Percentiles rank a stretch among this genome's conserved stretches.
Evolutionary conservation across 2,888 invertebrate genomes (phyloP).

Genomic region (Torymus aiolomorphi): DNA sequence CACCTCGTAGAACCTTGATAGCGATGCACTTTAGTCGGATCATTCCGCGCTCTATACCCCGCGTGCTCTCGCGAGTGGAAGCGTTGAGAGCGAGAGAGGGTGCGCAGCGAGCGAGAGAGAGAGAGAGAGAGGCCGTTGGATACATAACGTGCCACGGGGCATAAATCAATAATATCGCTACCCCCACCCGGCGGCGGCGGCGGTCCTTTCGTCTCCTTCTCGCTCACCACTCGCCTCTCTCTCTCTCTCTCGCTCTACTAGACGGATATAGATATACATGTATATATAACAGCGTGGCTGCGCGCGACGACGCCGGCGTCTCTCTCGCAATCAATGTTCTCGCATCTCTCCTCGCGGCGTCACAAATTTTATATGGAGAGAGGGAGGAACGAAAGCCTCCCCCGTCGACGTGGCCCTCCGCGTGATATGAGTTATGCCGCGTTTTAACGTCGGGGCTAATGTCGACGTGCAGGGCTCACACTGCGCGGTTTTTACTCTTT

Average conservation of each 20-base stretch:
- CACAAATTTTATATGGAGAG: slow-evolving; percentile 54
- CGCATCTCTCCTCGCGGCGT: slow-evolving; percentile 64
- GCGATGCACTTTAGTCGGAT: slow-evolving; percentile 64
- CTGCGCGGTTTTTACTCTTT: background rate
- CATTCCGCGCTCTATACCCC: slow-evolving; percentile 57
- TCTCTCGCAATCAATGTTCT: slow-evolving; percentile 73
- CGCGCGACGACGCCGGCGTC: slow-evolving; percentile 63
- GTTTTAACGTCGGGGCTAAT: slow-evolving; percentile 40
- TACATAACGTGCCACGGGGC: slow-evolving; percentile 72
- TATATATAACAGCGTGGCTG: background rate
- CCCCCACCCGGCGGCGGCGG: slow-evolving; percentile 69
- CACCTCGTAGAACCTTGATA: slow-evolving; percentile 38
- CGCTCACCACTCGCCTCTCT: slow-evolving; percentile 60
- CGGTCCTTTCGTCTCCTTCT: slow-evolving; percentile 64
- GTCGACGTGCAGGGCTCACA: slow-evolving; percentile 7
- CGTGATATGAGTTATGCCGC: slow-evolving; percentile 36
- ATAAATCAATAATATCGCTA: slow-evolving; percentile 80
- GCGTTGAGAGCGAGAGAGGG: slow-evolving; percentile 30
- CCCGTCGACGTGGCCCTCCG: background rate
- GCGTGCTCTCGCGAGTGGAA: background rate
- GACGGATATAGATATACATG: background rate
- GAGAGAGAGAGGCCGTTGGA: slow-evolving; percentile 38
- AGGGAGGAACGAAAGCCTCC: slow-evolving; percentile 8
- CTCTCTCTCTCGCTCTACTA: slow-evolving; percentile 57
- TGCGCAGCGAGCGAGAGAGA: slow-evolving; percentile 17